Evolutionary conservation across 2,888 invertebrate species (phyloP), one percentile per base, ranked within the genome.

Genomic region (Sylvicola fuscatus): DNA sequence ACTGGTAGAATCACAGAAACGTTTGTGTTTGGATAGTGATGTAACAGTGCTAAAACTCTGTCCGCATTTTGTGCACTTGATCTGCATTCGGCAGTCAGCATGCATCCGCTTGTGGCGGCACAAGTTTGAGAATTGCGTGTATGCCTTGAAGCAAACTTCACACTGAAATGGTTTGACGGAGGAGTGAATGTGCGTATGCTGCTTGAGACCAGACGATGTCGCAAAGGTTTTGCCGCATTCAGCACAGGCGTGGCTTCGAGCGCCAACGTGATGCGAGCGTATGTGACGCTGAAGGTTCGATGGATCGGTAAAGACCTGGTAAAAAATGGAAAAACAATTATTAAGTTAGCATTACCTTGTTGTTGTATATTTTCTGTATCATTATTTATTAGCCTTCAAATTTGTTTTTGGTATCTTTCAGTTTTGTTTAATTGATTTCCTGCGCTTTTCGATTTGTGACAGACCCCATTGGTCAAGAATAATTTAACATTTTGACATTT

Each of bases 21-120:
- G 68, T 61, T 92, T 90, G 60, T 97, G 97, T 52, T 97, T 97
- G 43, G 87, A 77, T 34, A 97, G 66, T 17, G 90, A 84, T 3
- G 90, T 86, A 39, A 80, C 78, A 1, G 92, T 90, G 38, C 79
- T 80, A 61, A 95, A 97, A 26, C 82, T 78, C 53, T 92, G 87
- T 16, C 81, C 79, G 54, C 95, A 97, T 69, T 92, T 90, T 49
- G 69, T 74, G 62, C 95, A 97, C 64, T 89, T 90, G 51, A 87
- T 84, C 53, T 83, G 79, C 60, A 81, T 81, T 48, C 90, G 80
- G 58, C 95, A 97, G 53, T 87, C 83, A 37, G 82, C 78, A 67
- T 98, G 98, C 90, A 97, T 95, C 38, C 97, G 86, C 54, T 90
- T 93, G 65, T 98, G 98, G n/a, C 98, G 81, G 55, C 98, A 98